Evolutionary conservation across 2,797 vertebrate genomes (phyloP).

Genomic region (Chelon auratus): DNA sequence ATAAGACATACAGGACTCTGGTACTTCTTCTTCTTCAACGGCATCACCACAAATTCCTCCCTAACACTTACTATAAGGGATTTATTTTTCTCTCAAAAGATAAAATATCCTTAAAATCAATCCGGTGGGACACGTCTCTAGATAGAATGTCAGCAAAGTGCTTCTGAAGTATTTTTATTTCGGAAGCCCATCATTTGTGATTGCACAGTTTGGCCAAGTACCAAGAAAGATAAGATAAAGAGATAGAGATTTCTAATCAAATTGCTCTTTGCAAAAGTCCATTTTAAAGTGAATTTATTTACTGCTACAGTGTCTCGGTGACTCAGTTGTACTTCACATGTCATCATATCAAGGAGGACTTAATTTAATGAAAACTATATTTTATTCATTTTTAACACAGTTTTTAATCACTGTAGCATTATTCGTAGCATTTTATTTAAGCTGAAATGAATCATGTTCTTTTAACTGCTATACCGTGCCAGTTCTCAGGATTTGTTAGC

Average conservation of each 20-base stretch:
- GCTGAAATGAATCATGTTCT: neutral
- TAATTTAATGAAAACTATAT: no score
- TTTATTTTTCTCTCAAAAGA: no score
- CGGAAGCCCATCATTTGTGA: constrained; percentile 67
- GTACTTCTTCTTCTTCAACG: no score
- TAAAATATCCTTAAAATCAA: no score
- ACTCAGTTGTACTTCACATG: no score
- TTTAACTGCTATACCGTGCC: neutral
- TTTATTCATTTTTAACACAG: no score
- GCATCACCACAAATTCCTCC: no score
- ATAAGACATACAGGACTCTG: no score
- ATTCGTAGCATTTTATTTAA: no score
- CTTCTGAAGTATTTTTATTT: constrained; percentile 73
- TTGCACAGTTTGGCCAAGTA: constrained; percentile 56
- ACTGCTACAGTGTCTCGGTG: neutral
- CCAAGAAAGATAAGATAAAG: no score
- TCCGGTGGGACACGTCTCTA: constrained; percentile 1
- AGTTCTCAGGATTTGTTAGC: constrained; percentile 31
- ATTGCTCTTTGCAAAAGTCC: constrained; percentile 33
- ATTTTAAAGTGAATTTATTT: constrained; percentile 23
- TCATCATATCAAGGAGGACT: constrained; percentile 2
- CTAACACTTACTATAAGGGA: no score
- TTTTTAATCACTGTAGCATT: no score
- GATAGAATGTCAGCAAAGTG: constrained; percentile 66
- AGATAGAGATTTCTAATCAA: constrained; percentile 48